Percentiles rank a stretch among this genome's conserved stretches.
Evolutionary conservation across 2,113 vertebrate genomes (phyloP).

Genomic region (Dasyurus viverrinus): DNA sequence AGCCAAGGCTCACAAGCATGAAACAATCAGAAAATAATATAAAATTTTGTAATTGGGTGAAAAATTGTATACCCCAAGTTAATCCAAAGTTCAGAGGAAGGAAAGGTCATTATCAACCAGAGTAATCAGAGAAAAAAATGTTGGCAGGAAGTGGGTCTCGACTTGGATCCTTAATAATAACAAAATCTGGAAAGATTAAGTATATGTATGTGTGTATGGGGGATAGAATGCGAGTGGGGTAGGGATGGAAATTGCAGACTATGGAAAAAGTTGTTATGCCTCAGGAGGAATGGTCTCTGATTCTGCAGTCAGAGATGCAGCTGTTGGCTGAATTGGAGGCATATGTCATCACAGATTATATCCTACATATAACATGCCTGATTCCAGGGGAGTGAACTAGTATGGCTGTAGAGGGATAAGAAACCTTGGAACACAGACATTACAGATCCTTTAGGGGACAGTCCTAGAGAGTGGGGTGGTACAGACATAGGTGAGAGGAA

Average conservation of each 20-base stretch:
- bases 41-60: neutral
- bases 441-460: neutral
- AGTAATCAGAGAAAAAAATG: neutral
- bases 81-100: neutral
- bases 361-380: neutral
- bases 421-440: neutral
- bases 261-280: neutral
- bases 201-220: neutral
- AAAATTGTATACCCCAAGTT: neutral
- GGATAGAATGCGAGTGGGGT: neutral
- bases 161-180: neutral
- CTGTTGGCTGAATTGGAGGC: neutral
- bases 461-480: neutral
- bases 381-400: neutral
- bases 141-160: neutral
- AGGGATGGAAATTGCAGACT: neutral
- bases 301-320: neutral
- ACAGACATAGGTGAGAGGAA: neutral
- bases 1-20: neutral
- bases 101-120: neutral
- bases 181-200: neutral
- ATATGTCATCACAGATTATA: neutral
- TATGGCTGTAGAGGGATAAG: neutral
- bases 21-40: neutral
- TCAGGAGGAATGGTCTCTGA: neutral